Conservation (phyloP, 1,140 invertebrate species). For the Dreissena rostriformis region DNA sequence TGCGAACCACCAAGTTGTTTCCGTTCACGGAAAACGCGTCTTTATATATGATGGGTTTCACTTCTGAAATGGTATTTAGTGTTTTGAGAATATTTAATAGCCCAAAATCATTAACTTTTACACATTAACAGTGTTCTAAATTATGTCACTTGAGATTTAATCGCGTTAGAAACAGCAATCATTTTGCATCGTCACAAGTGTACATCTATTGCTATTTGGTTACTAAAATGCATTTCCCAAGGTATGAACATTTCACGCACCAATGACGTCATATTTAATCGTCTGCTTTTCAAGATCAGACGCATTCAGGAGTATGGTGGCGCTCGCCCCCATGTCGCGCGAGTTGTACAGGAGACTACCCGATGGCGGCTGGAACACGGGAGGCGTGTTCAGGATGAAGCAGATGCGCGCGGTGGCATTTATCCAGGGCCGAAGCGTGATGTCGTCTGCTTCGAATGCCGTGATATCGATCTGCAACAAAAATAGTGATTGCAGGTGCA, state of each 20-base stretch:
- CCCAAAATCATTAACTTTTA: too few relatives aligned
- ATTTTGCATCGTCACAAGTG: too few relatives aligned
- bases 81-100: too few relatives aligned
- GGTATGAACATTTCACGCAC: too few relatives aligned
- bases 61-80: constrained; percentile 4
- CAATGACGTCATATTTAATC: neutral
- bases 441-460: constrained; percentile 28
- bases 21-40: neutral
- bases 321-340: constrained; percentile 14
- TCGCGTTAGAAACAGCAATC: too few relatives aligned
- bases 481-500: neutral
- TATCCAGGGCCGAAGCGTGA: constrained; percentile 19
- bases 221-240: too few relatives aligned
- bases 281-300: neutral
- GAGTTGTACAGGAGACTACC: constrained; percentile 10
- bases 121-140: too few relatives aligned
- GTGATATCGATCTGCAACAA: constrained; percentile 33
- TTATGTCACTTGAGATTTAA: too few relatives aligned
- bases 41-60: neutral
- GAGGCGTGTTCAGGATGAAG: constrained; percentile 24
- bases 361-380: neutral
- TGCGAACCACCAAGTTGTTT: neutral
- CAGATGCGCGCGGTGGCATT: constrained; percentile 28
- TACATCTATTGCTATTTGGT: too few relatives aligned
- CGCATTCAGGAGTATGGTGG: constrained; percentile 2